These are phyloP conservation scores for Axis porcinus DNA, from an alignment of 2,113 vertebrate genomes.

Conservation along the genomic window DNA sequence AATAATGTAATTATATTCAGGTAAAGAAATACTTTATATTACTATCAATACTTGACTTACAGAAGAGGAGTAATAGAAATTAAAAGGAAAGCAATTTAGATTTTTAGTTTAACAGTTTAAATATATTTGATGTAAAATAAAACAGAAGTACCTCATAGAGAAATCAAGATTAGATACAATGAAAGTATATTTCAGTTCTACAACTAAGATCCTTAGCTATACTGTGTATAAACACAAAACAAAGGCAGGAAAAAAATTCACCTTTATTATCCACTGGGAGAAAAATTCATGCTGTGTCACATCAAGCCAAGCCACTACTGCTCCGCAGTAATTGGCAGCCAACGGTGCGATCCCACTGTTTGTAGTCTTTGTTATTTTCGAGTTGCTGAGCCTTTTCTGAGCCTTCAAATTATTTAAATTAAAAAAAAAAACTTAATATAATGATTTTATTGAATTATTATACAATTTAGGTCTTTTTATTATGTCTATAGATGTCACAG, in stretches of 20 bases:
- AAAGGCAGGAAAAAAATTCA: neutral
- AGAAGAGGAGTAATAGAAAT: neutral
- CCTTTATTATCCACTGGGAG: neutral
- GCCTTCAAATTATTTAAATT: neutral
- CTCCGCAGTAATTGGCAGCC: neutral
- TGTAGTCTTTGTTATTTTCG: constrained; percentile 13
- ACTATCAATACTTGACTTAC: neutral
- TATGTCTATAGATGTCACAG: neutral
- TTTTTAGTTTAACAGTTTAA: neutral
- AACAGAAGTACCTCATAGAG: neutral
- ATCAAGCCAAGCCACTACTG: neutral
- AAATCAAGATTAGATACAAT: neutral
- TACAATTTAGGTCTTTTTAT: neutral
- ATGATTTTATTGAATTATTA: neutral
- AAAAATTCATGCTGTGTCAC: neutral
- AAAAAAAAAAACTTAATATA: neutral
- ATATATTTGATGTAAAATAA: constrained; percentile 32
- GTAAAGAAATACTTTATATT: neutral
- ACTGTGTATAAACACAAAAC: neutral
- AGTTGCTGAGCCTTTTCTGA: neutral
- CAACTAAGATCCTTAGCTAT: neutral
- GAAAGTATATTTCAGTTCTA: neutral
- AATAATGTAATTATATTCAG: neutral
- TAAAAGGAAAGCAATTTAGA: neutral
- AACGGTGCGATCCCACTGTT: neutral